Base-by-base conservation (phyloP, 2,888 invertebrate genomes). In the Andrena bucephala region DNA sequence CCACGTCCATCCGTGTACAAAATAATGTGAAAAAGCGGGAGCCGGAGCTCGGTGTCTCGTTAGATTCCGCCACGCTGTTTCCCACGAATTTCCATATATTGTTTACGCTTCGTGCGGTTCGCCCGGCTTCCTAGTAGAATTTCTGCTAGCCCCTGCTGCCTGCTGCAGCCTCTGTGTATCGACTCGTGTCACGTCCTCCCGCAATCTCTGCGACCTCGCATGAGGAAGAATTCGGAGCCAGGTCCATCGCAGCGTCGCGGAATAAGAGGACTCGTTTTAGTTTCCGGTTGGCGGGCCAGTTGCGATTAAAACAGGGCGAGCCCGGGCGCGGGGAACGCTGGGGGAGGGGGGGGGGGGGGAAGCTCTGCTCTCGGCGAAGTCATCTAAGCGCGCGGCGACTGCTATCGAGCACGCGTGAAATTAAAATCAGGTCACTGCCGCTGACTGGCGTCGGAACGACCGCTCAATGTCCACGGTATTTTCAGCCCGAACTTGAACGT, bases 361-460 rank as follows among this genome's bases (percentile, higher is more conserved):
- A 68, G 73, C 48, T 54, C 48, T 54, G 72, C 31, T 33, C 67
- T 72, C 54, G 42, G 8, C 10, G 29, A 50, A 63, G 36, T 62
- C 83, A 33, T 71, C 87, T 87, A 85, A 87, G 62, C 81, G 72
- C 75, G 67, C 75, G 59, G 65, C 66, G 77, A 80, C 81, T 79
- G 77, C 79, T 67, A 79, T 87, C 68, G 85, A 72, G 65, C 77
- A 84, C 83, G 85, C 85, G 85, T 86, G 85, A 84, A 88, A 90
- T 89, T 89, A 86, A 86, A 89, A 90, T 88, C 90, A 84, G 89
- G 89, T 89, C 90, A 90, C 81, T 87, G 83, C 87, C 81, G 84
- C 75, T 78, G 78, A 69, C 71, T 76, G 66, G 75, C 81, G 81
- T 33, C 82, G 70, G 83, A 87, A 84, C 86, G 81, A 77, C 71